Conservation (phyloP, 2,797 vertebrate species). For the Strix occidentalis region DNA sequence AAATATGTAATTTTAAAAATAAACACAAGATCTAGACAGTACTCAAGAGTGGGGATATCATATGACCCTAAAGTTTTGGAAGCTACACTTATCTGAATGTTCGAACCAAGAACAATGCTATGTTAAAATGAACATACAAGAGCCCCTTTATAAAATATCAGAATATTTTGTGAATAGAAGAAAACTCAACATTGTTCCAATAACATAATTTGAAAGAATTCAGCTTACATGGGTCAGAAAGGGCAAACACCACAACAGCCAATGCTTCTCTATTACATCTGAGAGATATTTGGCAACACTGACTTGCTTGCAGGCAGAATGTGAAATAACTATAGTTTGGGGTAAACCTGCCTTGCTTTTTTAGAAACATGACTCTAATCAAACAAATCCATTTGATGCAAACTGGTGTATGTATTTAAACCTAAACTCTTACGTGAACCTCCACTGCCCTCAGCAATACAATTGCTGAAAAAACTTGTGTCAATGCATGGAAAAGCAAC, state of each 20-base stretch:
- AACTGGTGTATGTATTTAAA: neutral
- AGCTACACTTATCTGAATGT: neutral
- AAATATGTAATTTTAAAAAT: neutral
- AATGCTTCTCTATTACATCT: neutral
- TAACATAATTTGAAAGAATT: neutral
- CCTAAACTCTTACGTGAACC: neutral
- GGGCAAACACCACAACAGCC: neutral
- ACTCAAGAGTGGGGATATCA: neutral
- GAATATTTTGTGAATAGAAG: neutral
- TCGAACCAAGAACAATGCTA: neutral
- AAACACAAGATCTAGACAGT: neutral
- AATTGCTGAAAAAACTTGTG: neutral
- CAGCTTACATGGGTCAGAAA: neutral
- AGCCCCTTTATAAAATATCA: neutral
- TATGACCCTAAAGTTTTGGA: neutral
- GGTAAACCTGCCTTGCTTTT: neutral
- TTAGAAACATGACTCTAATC: neutral
- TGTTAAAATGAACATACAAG: neutral
- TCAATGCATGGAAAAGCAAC: neutral
- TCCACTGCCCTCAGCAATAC: neutral
- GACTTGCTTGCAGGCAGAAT: no score
- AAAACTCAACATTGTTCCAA: neutral
- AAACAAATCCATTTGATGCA: neutral
- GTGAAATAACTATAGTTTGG: neutral
- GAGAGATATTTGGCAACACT: neutral